Conservation (phyloP, 2,888 invertebrate species). For the Drosophila paracracens region DNA sequence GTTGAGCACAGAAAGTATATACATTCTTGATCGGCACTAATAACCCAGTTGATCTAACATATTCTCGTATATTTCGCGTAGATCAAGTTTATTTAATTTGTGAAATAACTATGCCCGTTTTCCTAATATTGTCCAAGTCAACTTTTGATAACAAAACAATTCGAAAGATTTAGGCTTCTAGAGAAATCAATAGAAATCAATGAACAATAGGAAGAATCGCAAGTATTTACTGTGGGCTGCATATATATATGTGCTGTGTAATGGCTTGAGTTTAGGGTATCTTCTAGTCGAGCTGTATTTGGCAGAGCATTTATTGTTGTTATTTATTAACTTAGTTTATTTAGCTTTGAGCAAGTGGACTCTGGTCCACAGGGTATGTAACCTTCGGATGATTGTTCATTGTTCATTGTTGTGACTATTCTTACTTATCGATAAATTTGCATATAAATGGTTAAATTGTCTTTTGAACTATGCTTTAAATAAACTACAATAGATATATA, state of each 20-base stretch:
- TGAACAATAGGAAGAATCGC: not conserved
- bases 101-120: not conserved
- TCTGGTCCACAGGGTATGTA: not conserved
- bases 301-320: not conserved
- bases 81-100: too few relatives aligned
- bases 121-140: not conserved
- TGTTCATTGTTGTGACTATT: not conserved
- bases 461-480: not conserved
- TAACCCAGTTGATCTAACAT: not conserved
- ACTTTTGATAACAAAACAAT: not conserved
- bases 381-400: constrained; percentile 1
- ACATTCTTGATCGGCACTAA: not conserved
- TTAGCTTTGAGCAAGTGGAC: not conserved
- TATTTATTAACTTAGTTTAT: not conserved
- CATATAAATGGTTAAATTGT: not conserved
- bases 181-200: too few relatives aligned
- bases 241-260: not conserved
- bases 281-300: not conserved
- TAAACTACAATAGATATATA: not conserved
- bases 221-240: not conserved
- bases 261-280: not conserved
- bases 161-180: too few relatives aligned
- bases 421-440: not conserved
- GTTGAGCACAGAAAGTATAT: not conserved
- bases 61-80: too few relatives aligned